Conservation (phyloP, 64 coral and sea anemone genomes). For the Montipora capricornis region DNA sequence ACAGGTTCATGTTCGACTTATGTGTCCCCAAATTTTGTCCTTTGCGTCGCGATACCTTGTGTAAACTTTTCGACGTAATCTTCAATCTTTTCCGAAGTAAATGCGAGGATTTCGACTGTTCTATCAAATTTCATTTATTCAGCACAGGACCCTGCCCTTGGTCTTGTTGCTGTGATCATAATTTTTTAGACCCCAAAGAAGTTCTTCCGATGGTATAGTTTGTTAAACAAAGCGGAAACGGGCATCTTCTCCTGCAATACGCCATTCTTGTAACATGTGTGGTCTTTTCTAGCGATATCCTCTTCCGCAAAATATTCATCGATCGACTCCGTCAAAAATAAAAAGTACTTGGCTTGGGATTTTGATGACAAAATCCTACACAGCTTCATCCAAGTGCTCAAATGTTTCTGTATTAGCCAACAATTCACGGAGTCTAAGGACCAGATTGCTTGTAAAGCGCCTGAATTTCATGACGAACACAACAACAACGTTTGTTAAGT, state of each 20-base stretch:
- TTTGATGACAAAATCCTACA: constrained; percentile 24
- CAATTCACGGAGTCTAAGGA: constrained; percentile 19
- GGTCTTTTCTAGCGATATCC: neutral
- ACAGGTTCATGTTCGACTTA: constrained; percentile 40
- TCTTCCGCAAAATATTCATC: constrained; percentile 33
- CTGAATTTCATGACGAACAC: constrained; percentile 47
- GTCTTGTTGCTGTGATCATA: constrained; percentile 63
- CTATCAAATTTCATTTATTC: constrained; percentile 20
- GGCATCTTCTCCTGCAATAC: neutral
- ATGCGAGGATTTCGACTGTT: constrained; percentile 71
- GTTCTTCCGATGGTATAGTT: constrained; percentile 19
- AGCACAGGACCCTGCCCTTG: constrained; percentile 22
- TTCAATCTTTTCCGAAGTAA: constrained; percentile 49
- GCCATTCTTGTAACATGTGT: neutral
- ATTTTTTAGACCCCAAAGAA: neutral
- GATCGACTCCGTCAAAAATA: constrained; percentile 58
- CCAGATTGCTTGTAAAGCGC: neutral
- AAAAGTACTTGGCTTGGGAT: constrained; percentile 58
- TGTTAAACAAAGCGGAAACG: neutral
- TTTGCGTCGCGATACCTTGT: neutral
- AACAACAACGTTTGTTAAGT: neutral
- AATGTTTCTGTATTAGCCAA: neutral
- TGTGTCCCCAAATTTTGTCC: constrained; percentile 22
- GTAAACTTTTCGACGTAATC: constrained; percentile 60
- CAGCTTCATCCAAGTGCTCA: neutral